Evolutionary conservation across 1,140 invertebrate genomes (phyloP).

Genomic region (Samia ricini): DNA sequence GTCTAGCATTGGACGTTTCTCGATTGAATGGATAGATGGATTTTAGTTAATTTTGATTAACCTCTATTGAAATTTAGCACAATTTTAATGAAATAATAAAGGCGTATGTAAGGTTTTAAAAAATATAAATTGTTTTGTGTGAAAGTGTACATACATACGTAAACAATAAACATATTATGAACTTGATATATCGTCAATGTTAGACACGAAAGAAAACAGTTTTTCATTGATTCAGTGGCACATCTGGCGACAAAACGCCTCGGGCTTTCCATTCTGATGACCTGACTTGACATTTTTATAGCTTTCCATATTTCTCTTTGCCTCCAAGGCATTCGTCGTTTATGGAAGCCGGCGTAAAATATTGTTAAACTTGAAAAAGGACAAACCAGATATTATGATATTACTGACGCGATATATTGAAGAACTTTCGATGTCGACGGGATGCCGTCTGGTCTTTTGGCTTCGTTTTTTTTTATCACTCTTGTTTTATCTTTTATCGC

Average conservation of each 20-base stretch:
- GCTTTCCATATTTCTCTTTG: constrained; percentile 65
- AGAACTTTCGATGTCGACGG: constrained; percentile 38
- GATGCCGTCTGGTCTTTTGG: constrained; percentile 19
- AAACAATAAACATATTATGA: neutral
- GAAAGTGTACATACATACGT: neutral
- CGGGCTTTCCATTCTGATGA: constrained; percentile 74
- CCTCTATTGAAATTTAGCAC: too few relatives aligned
- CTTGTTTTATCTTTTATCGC: constrained; percentile 31
- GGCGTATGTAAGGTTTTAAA: too few relatives aligned
- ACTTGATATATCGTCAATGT: constrained; percentile 1
- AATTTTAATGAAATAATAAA: neutral
- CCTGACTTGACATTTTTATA: constrained; percentile 78
- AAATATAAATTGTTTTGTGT: neutral
- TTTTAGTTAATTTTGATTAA: too few relatives aligned
- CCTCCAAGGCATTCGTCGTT: constrained; percentile 66
- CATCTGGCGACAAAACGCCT: constrained; percentile 72
- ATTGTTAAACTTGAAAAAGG: constrained; percentile 61
- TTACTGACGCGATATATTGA: constrained; percentile 47
- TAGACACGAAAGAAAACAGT: constrained; percentile 68
- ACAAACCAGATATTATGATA: constrained; percentile 52
- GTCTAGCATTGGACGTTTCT: too few relatives aligned
- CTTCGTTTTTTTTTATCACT: constrained; percentile 25
- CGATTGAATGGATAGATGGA: too few relatives aligned
- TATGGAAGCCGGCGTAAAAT: constrained; percentile 63
- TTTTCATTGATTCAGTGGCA: constrained; percentile 74